A percentile compares a stretch with the other conserved stretches of the same genome.
These are phyloP conservation scores for Choloepus didactylus DNA, from an alignment of 2,797 vertebrate genomes.

Conservation along the genomic window DNA sequence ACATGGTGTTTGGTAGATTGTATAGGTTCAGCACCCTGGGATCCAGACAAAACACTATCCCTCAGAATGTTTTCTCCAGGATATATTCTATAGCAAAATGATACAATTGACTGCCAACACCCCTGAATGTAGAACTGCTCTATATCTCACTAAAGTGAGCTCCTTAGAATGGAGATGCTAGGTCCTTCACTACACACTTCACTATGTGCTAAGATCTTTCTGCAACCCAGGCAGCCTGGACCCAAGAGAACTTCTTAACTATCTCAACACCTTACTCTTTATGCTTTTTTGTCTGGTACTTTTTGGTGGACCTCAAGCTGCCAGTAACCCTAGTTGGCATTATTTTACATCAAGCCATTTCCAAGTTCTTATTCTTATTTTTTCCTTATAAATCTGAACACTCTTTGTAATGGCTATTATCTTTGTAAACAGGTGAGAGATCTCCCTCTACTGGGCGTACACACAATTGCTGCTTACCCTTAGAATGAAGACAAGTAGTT, in stretches of 20 bases:
- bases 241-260: neutral
- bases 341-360: neutral
- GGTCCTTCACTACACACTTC: neutral
- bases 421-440: slow-evolving; percentile 63
- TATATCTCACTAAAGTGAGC: neutral
- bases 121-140: neutral
- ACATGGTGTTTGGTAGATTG: neutral
- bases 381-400: neutral
- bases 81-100: neutral
- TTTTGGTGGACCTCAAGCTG: neutral
- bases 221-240: neutral
- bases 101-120: neutral
- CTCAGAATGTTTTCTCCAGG: neutral
- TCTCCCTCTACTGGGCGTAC: slow-evolving; percentile 74
- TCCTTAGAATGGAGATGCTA: neutral
- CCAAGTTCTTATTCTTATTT: neutral
- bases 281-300: neutral
- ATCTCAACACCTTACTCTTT: neutral
- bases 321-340: neutral
- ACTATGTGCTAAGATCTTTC: neutral
- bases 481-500: neutral
- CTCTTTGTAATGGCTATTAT: neutral
- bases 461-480: slow-evolving; percentile 9
- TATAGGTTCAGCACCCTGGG: neutral
- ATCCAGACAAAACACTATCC: neutral